Conservation (phyloP, 2,113 vertebrate species). For the Eubucco bourcierii region DNA sequence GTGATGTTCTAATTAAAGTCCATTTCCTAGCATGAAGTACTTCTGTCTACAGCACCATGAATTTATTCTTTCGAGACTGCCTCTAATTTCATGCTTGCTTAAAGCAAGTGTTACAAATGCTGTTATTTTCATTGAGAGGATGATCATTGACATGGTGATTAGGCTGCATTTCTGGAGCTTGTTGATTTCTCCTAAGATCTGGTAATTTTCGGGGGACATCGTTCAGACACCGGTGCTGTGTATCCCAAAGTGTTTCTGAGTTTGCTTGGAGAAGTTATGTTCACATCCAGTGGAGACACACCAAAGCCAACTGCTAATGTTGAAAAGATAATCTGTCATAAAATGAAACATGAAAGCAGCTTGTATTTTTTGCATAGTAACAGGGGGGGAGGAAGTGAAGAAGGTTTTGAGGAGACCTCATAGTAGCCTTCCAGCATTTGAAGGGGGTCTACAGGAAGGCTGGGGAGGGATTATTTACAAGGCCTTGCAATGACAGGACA, state of each 20-base stretch:
- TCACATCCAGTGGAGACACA: background rate
- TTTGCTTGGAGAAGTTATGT: background rate
- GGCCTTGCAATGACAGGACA: too few relatives aligned
- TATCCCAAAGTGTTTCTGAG: background rate
- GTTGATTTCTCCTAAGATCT: constrained; percentile 9
- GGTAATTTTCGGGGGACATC: background rate
- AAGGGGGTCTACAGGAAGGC: too few relatives aligned
- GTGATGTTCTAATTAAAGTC: constrained; percentile 72
- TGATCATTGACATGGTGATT: background rate
- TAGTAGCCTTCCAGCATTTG: too few relatives aligned
- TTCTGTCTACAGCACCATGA: background rate
- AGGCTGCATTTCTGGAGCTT: constrained; percentile 1
- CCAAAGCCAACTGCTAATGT: background rate
- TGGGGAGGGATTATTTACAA: too few relatives aligned
- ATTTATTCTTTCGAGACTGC: constrained; percentile 3
- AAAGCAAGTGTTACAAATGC: constrained; percentile 20
- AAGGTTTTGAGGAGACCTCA: too few relatives aligned
- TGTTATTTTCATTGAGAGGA: constrained; percentile 51
- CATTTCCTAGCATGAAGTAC: constrained; percentile 49
- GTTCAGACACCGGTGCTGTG: background rate
- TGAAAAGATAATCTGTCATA: background rate
- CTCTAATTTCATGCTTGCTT: constrained; percentile 53
- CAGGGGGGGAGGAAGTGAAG: too few relatives aligned
- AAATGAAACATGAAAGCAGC: background rate
- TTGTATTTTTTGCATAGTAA: background rate